A percentile compares a stretch with the other conserved stretches of the same genome.
These are phyloP conservation scores for Trigoniulus corallinus DNA, from an alignment of 1,140 invertebrate species.

Conservation along the genomic window DNA sequence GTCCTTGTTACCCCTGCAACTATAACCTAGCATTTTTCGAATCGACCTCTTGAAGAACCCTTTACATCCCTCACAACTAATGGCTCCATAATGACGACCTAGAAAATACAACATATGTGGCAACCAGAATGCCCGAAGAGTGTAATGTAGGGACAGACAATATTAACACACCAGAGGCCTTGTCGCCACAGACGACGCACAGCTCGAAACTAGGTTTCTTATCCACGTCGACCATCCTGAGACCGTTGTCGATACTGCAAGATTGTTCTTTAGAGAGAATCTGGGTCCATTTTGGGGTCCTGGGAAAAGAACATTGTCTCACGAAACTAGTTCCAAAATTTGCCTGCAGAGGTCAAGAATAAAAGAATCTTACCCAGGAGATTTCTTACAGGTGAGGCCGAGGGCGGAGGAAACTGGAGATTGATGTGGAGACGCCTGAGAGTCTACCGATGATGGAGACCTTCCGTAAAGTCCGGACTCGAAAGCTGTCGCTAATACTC, in stretches of 20 bases:
- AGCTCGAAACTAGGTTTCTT: slow-evolving; percentile 42
- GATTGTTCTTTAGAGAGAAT: not conserved
- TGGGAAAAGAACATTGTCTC: too few species aligned
- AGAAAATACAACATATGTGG: not conserved
- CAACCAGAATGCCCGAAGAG: too few species aligned
- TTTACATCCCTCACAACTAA: slow-evolving; percentile 84
- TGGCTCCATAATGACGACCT: slow-evolving; percentile 85
- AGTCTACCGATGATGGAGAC: too few species aligned
- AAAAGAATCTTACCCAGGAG: too few species aligned
- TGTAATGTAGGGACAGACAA: not conserved
- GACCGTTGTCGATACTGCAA: not conserved
- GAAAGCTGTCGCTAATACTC: too few species aligned
- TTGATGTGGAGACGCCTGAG: too few species aligned
- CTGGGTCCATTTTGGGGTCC: not conserved
- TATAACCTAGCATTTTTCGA: slow-evolving; percentile 86
- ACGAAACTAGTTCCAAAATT: too few species aligned
- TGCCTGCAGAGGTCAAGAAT: too few species aligned
- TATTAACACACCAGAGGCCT: slow-evolving; percentile 47
- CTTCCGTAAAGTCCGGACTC: too few species aligned
- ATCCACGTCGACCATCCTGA: slow-evolving; percentile 3
- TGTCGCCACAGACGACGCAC: slow-evolving; percentile 86
- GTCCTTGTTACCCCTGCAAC: slow-evolving; percentile 82
- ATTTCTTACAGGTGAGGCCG: too few species aligned
- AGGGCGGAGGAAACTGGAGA: too few species aligned
- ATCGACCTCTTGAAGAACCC: slow-evolving; percentile 86